Base-by-base conservation (phyloP, 2,113 vertebrate genomes). In the Odocoileus hemionus region DNA sequence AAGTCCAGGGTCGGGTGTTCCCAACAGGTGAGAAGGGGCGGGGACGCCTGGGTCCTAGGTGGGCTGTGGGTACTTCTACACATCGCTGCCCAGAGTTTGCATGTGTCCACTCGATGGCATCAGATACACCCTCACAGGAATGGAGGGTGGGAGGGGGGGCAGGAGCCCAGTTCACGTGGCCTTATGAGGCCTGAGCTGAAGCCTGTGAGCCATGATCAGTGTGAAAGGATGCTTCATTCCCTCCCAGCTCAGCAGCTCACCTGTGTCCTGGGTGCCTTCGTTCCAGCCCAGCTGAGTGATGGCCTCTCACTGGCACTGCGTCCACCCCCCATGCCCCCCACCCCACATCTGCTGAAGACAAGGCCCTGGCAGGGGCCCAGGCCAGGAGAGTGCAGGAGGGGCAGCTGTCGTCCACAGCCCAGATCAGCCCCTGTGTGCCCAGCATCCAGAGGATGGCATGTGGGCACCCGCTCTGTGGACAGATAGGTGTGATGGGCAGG, bases 241-340 rank as follows among this genome's bases (percentile, higher is more conserved):
- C 28, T 64, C 47, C 19, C 47, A 74, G 86, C 26, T 47, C 64
- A 64, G 95, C 79, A 16, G 39, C n/a, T 88, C 89, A 28, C 36
- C 94, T 52, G 78, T 70, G 80, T 55, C n/a, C 84, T 61, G 45
- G 89, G 87, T 26, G 95, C 89, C 33, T 92, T 86, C 11, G 23
- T 47, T 30, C 47, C 64, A 74, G 80, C 58, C 82, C 94, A 30
- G 94, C 86, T 96, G 93, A 98, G 91, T n/a, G 82, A 39, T 1
- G 5, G 82, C 89, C 45, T 33, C 60, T 52, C 2, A 21, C 85
- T 14, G 89, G 91, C 39, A 61, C 90, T 14, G 21, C 6, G 3
- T 14, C 47, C 89, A 70, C 76, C 52, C 30, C 74, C 14, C 47
- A 50, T 14, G 3, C 12, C 33, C 88, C 39, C 67, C 54, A 54